These are phyloP conservation scores for Drosophila bocki DNA, from an alignment of 1,140 invertebrate species.

Conservation along the genomic window DNA sequence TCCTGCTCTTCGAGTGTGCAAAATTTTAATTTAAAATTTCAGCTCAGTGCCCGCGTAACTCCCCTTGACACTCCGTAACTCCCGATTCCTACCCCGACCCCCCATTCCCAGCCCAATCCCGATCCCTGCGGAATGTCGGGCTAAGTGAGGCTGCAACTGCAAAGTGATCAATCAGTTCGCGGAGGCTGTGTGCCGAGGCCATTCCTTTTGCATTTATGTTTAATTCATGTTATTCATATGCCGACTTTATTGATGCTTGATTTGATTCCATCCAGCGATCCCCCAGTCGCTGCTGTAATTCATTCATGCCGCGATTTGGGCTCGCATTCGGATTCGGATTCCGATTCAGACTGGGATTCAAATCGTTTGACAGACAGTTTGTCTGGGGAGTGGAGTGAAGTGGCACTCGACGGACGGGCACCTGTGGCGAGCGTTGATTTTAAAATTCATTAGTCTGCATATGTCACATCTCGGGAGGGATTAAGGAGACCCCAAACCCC, in stretches of 20 bases:
- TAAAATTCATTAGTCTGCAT: constrained; percentile 85
- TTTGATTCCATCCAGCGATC: constrained; percentile 64
- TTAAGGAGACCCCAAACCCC: not conserved
- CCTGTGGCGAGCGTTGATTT: constrained; percentile 84
- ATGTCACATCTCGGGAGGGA: constrained; percentile 68
- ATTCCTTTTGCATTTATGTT: constrained; percentile 78
- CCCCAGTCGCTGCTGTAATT: constrained; percentile 62
- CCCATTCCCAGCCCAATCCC: not conserved
- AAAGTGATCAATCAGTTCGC: constrained; percentile 78
- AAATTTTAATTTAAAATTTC: constrained; percentile 82
- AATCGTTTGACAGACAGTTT: constrained; percentile 81
- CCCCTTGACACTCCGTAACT: constrained; percentile 11
- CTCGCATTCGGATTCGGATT: constrained; percentile 46
- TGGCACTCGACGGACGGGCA: constrained; percentile 46
- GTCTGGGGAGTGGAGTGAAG: constrained; percentile 53
- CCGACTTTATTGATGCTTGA: constrained; percentile 83
- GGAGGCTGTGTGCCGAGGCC: constrained; percentile 18
- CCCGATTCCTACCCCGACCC: constrained; percentile 5
- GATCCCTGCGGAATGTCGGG: constrained; percentile 35
- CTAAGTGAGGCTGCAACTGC: constrained; percentile 47
- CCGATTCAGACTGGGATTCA: constrained; percentile 47
- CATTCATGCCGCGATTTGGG: constrained; percentile 68
- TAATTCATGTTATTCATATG: constrained; percentile 84
- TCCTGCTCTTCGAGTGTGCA: constrained; percentile 77
- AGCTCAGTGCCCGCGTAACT: constrained; percentile 8